Evolutionary conservation across 2,888 invertebrate species (phyloP).

Genomic region (Allophyes oxyacanthae): DNA sequence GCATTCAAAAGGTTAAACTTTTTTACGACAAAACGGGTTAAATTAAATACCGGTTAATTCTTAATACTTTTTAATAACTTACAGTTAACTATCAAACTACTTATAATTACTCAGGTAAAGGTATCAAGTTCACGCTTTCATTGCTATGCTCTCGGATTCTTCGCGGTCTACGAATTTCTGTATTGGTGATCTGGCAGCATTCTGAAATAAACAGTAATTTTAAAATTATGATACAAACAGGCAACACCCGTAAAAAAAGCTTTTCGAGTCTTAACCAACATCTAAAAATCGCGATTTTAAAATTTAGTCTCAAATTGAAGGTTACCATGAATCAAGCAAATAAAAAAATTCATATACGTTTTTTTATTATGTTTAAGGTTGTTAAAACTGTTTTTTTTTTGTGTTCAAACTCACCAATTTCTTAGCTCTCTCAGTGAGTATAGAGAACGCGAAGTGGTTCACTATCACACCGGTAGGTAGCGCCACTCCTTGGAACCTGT

Average conservation of each 20-base stretch:
- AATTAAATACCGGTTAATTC: conserved; percentile 17
- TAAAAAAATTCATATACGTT: too few relatives aligned
- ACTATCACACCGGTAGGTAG: conserved; percentile 93
- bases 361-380: too few relatives aligned
- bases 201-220: conserved; percentile 81
- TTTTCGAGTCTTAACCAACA: too few relatives aligned
- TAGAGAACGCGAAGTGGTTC: conserved; percentile 93
- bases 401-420: conserved; percentile 90
- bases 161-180: conserved; percentile 26
- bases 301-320: too few relatives aligned
- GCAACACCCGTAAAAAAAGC: too few relatives aligned
- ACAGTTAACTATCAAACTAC: conserved; percentile 49
- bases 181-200: conserved; percentile 90
- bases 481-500: conserved; percentile 97
- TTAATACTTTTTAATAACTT: conserved; percentile 56
- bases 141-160: conserved; percentile 61
- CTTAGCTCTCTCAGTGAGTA: conserved; percentile 93
- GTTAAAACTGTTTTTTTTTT: too few relatives aligned
- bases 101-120: conserved; percentile 44
- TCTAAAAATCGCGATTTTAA: too few relatives aligned
- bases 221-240: too few relatives aligned
- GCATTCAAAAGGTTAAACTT: too few relatives aligned
- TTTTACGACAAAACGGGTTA: too few relatives aligned
- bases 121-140: conserved; percentile 63
- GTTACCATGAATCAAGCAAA: too few relatives aligned